Conservation (phyloP, 1,140 invertebrate genomes). For the Aphaenogaster rudis region DNA sequence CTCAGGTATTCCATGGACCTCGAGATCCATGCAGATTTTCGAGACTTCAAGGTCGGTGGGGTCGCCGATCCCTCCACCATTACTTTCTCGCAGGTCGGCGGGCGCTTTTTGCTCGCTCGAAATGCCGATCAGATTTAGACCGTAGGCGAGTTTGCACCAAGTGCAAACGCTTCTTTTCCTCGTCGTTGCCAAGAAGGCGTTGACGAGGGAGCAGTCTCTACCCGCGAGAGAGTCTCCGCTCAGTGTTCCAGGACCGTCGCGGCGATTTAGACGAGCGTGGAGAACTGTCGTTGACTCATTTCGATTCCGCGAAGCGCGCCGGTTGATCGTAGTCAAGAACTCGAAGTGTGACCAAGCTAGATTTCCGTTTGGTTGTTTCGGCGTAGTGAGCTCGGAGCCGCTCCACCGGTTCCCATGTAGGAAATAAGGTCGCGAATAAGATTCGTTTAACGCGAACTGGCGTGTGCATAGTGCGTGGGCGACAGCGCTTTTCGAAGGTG, state of each 20-base stretch:
- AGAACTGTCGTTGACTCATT: slow-evolving; percentile 56
- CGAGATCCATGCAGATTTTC: slow-evolving; percentile 43
- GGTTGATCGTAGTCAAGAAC: slow-evolving; percentile 18
- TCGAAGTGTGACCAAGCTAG: neutral
- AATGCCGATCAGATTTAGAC: slow-evolving; percentile 76
- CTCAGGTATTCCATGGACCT: slow-evolving; percentile 9
- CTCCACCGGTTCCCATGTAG: neutral
- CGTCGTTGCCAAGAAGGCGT: slow-evolving; percentile 69
- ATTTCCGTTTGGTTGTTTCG: neutral
- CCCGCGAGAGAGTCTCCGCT: slow-evolving; percentile 11
- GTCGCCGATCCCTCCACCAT: slow-evolving; percentile 43
- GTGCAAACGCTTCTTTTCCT: slow-evolving; percentile 60
- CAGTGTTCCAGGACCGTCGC: slow-evolving; percentile 51
- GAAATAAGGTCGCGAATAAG: slow-evolving; percentile 48
- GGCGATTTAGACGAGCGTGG: slow-evolving; percentile 17
- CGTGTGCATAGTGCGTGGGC: slow-evolving; percentile 35
- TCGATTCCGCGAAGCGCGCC: slow-evolving; percentile 63
- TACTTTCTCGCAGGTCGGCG: slow-evolving; percentile 53
- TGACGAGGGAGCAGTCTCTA: slow-evolving; percentile 13
- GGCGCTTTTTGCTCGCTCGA: slow-evolving; percentile 62
- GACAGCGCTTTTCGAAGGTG: slow-evolving; percentile 40
- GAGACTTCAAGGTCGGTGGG: slow-evolving; percentile 50
- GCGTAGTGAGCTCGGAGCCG: slow-evolving; percentile 15
- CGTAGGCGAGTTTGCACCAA: slow-evolving; percentile 55
- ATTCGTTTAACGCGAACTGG: slow-evolving; percentile 40